Evolutionary conservation across 2,113 vertebrate species (phyloP).

Genomic region (Zapus hudsonius): DNA sequence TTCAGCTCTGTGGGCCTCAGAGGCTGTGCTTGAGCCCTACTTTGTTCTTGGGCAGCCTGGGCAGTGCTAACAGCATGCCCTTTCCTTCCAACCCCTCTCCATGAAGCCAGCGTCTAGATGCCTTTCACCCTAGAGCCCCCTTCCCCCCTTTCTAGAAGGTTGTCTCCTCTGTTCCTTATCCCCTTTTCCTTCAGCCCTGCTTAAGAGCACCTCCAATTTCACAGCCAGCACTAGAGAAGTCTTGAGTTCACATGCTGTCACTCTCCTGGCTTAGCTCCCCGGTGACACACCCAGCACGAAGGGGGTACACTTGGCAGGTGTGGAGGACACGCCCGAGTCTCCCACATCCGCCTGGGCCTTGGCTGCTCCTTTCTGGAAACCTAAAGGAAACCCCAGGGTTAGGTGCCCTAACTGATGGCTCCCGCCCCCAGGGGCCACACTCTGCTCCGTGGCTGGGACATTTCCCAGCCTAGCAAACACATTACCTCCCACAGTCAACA

Average conservation of each 20-base stretch:
- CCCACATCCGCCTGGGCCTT: background rate
- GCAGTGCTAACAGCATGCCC: background rate
- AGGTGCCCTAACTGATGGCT: background rate
- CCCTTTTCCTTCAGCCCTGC: background rate
- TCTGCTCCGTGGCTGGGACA: background rate
- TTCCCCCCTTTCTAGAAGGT: background rate
- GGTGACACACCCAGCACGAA: background rate
- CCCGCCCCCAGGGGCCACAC: background rate
- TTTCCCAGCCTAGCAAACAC: conserved; percentile 8
- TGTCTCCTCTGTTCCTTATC: background rate
- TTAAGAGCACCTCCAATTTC: background rate
- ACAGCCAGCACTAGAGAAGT: background rate
- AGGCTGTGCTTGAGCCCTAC: background rate
- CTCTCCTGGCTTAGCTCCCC: background rate
- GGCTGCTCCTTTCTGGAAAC: background rate
- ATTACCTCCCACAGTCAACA: background rate
- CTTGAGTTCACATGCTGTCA: background rate
- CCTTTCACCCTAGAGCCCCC: background rate
- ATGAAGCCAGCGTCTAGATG: background rate
- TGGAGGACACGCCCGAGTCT: conserved; percentile 29
- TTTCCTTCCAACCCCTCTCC: background rate
- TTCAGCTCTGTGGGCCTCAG: background rate
- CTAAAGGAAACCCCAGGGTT: background rate
- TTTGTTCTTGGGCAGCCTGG: background rate
- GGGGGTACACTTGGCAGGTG: background rate